Base-by-base conservation (phyloP, 2,113 vertebrate genomes). In the Muntiacus reevesi region DNA sequence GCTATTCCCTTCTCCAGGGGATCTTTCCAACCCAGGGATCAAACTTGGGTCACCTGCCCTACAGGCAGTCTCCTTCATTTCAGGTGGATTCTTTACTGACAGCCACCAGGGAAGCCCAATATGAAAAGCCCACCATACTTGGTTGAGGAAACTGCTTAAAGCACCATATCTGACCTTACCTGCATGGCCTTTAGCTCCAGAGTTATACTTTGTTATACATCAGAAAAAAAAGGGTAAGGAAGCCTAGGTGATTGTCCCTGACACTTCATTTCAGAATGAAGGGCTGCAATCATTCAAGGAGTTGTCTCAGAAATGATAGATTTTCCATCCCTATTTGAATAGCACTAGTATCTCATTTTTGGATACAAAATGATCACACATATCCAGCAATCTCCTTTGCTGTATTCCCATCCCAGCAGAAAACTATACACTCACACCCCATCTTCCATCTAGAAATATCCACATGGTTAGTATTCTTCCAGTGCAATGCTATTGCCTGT, bases 181-280 rank as follows among this genome's bases (percentile, higher is more conserved):
- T 36, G 25, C 43, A 28, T 47, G 60, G n/a, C 12, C 60, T 67
- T 71, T 33, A 90, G 47, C 86, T 94, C 40, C 55, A 47, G 33
- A 94, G 83, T 88, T 50, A 28, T 3, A 36, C 64, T 97, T 97
- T 74, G 36, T 90, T 95, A 47, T 47, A 47, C 50, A 79, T 96
- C 57, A 96, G 83, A 50, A 91, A 71, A 71, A 45, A 86, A 87
- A 82, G 82, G 90, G 83, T 52, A 21, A 59, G 54, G 86, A 96
- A 89, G 88, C 45, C 81, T 88, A 88, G 94, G 40, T 92, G 94
- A 91, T 45, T 84, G 88, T 83, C 57, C 87, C 94, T 47, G 94
- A 94, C 94, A 96, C 95, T 92, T 97, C 88, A 95, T 97, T 97
- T 98, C 74, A 50, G 95, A 90, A 95, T 92, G 89, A 93, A 96